Conservation (phyloP, 2,113 vertebrate species). For the Megaceryle torquata region DNA sequence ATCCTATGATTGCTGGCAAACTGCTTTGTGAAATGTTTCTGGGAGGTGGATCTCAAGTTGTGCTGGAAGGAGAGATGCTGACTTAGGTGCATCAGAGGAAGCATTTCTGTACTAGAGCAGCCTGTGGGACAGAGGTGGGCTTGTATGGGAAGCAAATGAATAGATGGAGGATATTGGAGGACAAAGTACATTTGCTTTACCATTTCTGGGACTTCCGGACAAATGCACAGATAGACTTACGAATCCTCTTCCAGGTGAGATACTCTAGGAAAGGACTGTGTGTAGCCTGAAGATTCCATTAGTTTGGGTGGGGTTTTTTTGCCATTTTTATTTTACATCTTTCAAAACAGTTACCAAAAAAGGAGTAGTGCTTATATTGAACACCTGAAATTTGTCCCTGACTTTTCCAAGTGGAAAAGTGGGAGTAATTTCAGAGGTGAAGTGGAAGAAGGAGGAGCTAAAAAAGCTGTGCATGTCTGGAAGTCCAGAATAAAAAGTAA, state of each 20-base stretch:
- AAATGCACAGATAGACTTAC: not conserved
- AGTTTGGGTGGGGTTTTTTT: not conserved
- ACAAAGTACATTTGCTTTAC: not conserved
- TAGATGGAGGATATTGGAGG: not conserved
- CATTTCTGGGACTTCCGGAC: not conserved
- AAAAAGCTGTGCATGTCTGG: not conserved
- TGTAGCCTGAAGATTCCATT: not conserved
- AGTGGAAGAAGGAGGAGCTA: not conserved
- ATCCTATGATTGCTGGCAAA: not conserved
- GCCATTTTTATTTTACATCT: slow-evolving; percentile 39
- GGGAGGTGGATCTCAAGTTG: not conserved
- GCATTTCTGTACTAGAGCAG: not conserved
- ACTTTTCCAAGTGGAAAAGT: not conserved
- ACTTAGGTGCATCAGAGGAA: not conserved
- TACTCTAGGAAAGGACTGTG: not conserved
- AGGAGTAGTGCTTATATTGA: not conserved
- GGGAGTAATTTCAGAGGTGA: not conserved
- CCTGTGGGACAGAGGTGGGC: not conserved
- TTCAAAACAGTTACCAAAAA: not conserved
- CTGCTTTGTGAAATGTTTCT: not conserved
- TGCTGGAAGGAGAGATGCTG: not conserved
- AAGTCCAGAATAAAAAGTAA: not conserved
- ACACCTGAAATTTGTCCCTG: not conserved
- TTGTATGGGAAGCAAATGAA: not conserved
- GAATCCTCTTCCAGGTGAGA: not conserved